phyloP scores from a whole-genome alignment of 2,113 vertebrate genomes.

The Malurus melanocephalus region DNA sequence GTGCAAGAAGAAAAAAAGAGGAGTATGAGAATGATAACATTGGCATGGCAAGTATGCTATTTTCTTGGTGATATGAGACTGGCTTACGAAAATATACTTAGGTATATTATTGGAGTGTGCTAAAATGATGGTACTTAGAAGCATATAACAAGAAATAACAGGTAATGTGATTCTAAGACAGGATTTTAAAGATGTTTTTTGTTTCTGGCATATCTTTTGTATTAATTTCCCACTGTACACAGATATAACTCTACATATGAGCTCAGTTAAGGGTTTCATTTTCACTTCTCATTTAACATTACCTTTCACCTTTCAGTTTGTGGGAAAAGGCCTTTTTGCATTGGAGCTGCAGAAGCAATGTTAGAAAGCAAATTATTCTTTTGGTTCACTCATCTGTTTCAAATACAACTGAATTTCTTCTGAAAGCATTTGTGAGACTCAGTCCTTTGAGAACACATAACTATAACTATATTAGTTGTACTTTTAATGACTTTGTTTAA shows the following conservation, averaged over 20 bases:
- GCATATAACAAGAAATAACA: neutral
- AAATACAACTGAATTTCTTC: neutral
- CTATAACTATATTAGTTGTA: neutral
- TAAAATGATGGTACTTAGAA: neutral
- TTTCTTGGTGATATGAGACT: neutral
- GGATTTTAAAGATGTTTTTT: neutral
- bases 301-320: neutral
- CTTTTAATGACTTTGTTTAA: neutral
- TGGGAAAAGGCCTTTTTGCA: neutral
- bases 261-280: neutral
- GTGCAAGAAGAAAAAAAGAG: neutral
- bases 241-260: neutral
- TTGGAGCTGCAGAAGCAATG: neutral
- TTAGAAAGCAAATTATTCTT: neutral
- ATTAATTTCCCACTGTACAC: neutral
- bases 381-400: neutral
- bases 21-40: neutral
- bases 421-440: neutral
- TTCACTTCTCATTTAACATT: neutral
- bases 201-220: neutral
- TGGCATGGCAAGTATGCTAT: neutral
- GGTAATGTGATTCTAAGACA: neutral
- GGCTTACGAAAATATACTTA: neutral
- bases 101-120: accelerated
- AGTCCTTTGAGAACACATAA: neutral